Evolutionary conservation across 2,888 invertebrate genomes (phyloP).

Genomic region (Plusia festucae): DNA sequence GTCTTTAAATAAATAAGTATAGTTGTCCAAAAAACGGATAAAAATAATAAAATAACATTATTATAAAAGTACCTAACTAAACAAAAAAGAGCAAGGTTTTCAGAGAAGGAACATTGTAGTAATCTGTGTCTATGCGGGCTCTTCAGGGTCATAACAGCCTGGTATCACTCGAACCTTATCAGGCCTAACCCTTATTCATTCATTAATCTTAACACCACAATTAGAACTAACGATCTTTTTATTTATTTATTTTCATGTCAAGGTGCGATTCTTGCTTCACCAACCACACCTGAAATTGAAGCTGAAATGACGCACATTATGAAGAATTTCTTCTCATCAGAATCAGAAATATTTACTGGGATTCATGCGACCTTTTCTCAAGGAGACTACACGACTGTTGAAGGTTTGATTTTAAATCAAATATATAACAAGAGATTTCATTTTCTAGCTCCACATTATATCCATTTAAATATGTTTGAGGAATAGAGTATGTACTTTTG

Average conservation of each 20-base stretch:
- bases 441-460: neutral
- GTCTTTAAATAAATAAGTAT: no score
- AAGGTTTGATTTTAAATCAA: conserved; percentile 31
- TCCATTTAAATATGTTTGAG: neutral
- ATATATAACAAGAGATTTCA: conserved; percentile 33
- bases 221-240: neutral
- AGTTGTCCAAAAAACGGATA: no score
- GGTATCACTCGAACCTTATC: no score
- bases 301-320: conserved; percentile 26
- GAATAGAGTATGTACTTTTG: no score
- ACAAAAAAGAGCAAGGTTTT: no score
- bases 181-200: no score
- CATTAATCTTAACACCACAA: no score
- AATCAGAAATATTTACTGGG: conserved; percentile 38
- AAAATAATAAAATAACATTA: no score
- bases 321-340: conserved; percentile 8
- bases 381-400: conserved; percentile 35
- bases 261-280: conserved; percentile 49
- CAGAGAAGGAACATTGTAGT: no score
- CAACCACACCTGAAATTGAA: conserved; percentile 27
- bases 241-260: neutral
- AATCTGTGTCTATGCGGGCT: no score
- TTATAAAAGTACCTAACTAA: no score
- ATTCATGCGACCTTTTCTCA: conserved; percentile 43
- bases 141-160: no score